These are phyloP conservation scores for Rutpela maculata DNA, from an alignment of 2,888 invertebrate species.

Conservation along the genomic window DNA sequence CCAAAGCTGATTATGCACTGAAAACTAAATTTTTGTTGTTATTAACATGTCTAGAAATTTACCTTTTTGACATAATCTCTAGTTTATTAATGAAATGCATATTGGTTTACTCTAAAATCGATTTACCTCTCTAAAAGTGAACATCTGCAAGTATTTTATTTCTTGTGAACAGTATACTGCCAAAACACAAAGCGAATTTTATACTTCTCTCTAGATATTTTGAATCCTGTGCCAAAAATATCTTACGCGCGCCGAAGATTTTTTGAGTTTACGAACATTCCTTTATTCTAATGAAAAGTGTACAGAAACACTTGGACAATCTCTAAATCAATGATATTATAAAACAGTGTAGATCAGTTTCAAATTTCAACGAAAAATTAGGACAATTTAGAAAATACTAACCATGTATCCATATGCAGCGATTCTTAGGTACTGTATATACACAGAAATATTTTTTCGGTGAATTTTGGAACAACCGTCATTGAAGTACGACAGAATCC, in stretches of 20 bases:
- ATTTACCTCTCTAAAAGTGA: not conserved
- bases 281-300: constrained; percentile 37
- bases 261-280: constrained; percentile 40
- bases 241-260: constrained; percentile 59
- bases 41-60: too few relatives aligned
- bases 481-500: constrained; percentile 42
- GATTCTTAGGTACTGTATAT: constrained; percentile 59
- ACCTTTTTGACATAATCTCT: too few relatives aligned
- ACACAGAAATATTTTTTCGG: constrained; percentile 66
- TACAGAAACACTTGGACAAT: constrained; percentile 58
- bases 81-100: too few relatives aligned
- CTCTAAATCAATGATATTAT: constrained; percentile 51
- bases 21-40: too few relatives aligned
- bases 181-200: constrained; percentile 31
- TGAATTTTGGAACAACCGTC: constrained; percentile 69
- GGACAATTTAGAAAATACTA: constrained; percentile 45
- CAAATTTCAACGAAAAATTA: constrained; percentile 72
- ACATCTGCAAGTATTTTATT: constrained; percentile 37
- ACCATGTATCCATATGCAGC: constrained; percentile 48
- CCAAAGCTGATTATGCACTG: too few relatives aligned
- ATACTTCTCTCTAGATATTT: constrained; percentile 46
- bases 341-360: constrained; percentile 64
- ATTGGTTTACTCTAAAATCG: too few relatives aligned
- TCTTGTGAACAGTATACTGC: constrained; percentile 23
- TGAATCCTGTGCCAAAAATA: constrained; percentile 60